A percentile compares a stretch with the other conserved stretches of the same genome.
These are phyloP conservation scores for Triops cancriformis DNA, from an alignment of 1,140 invertebrate genomes.

Conservation along the genomic window DNA sequence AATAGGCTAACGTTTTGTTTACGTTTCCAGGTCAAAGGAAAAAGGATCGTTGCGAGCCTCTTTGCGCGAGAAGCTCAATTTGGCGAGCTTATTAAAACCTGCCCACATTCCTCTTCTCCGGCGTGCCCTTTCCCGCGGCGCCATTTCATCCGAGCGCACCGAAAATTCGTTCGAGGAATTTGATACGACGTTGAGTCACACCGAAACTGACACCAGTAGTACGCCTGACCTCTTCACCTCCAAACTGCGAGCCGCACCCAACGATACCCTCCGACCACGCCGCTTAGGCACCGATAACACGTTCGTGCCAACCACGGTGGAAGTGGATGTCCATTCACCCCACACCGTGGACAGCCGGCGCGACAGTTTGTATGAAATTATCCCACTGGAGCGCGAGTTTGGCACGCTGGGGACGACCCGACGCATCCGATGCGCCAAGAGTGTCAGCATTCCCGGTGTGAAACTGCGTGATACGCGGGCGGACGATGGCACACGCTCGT, in stretches of 20 bases:
- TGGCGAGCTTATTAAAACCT: slow-evolving; percentile 18
- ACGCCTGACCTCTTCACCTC: slow-evolving; percentile 11
- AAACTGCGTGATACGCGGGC: slow-evolving; percentile 55
- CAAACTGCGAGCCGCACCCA: slow-evolving; percentile 13
- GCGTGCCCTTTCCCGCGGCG: slow-evolving; percentile 16
- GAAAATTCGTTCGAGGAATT: slow-evolving; percentile 23
- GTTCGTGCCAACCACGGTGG: slow-evolving; percentile 14
- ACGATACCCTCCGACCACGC: slow-evolving; percentile 10
- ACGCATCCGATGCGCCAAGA: neutral
- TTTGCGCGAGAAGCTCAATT: slow-evolving; percentile 22
- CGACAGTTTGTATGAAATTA: slow-evolving; percentile 24
- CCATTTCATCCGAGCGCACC: slow-evolving; percentile 17
- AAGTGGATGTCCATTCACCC: slow-evolving; percentile 8
- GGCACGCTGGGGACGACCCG: slow-evolving; percentile 23
- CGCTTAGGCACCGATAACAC: slow-evolving; percentile 25
- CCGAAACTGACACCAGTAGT: slow-evolving; percentile 24
- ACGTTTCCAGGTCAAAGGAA: neutral
- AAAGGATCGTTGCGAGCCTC: neutral
- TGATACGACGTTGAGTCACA: slow-evolving; percentile 15
- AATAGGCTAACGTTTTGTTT: neutral
- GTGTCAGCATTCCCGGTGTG: slow-evolving; percentile 39
- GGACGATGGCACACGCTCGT: slow-evolving; percentile 70
- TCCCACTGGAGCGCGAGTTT: slow-evolving; percentile 18
- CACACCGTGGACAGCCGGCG: slow-evolving; percentile 19
- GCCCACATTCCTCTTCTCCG: slow-evolving; percentile 15